Conservation (phyloP, 1,140 invertebrate species). For the Drosophila orosa region DNA sequence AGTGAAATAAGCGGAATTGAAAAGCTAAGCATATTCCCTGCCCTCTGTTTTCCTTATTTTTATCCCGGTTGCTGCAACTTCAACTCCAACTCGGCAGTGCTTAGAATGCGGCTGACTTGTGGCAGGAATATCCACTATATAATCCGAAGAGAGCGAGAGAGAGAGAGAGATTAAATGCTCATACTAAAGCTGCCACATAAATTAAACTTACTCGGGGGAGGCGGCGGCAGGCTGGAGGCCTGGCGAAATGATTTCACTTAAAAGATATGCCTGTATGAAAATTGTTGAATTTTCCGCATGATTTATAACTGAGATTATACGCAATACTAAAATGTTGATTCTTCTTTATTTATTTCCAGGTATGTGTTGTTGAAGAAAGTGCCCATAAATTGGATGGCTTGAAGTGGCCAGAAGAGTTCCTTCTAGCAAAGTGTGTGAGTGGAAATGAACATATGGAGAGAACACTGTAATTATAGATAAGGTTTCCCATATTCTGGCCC, state of each 20-base stretch:
- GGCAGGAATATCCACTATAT: slow-evolving; percentile 31
- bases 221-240: background rate
- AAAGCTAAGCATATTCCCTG: slow-evolving; percentile 60
- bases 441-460: slow-evolving; percentile 8
- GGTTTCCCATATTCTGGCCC: background rate
- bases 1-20: slow-evolving; percentile 65
- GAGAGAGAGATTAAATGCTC: slow-evolving; percentile 28
- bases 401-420: slow-evolving; percentile 13
- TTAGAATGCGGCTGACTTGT: slow-evolving; percentile 36
- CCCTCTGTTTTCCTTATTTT: slow-evolving; percentile 19
- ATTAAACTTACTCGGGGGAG: slow-evolving; percentile 18
- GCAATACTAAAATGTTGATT: slow-evolving; percentile 34
- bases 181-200: slow-evolving; percentile 47
- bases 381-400: slow-evolving; percentile 2
- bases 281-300: slow-evolving; percentile 11
- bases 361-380: slow-evolving; percentile 40
- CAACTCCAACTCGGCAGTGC: slow-evolving; percentile 26
- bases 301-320: slow-evolving; percentile 28
- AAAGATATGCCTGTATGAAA: slow-evolving; percentile 17
- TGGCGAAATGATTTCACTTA: slow-evolving; percentile 14
- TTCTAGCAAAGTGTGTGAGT: slow-evolving; percentile 12
- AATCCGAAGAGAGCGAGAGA: slow-evolving; percentile 20
- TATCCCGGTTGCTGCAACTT: slow-evolving; percentile 14
- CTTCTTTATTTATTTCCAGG: slow-evolving; percentile 28
- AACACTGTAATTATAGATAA: slow-evolving; percentile 10